These are phyloP conservation scores for Ceriagrion tenellum DNA, from an alignment of 2,888 invertebrate genomes.

Conservation along the genomic window DNA sequence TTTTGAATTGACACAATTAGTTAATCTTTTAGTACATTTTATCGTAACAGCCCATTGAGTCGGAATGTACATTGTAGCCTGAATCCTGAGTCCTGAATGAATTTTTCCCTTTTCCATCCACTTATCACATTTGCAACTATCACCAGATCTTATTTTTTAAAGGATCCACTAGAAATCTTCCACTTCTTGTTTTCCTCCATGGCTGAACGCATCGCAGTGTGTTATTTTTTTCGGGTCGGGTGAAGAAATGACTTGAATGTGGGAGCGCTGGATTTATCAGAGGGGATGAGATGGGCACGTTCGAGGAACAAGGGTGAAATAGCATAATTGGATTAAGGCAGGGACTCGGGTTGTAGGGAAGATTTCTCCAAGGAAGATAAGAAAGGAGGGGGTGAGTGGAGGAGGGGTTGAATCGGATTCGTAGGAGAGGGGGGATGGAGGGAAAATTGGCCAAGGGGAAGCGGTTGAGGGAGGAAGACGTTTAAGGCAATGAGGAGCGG, in stretches of 20 bases:
- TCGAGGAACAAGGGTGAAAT: not conserved
- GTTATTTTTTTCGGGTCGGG: not conserved
- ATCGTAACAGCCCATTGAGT: too few species aligned
- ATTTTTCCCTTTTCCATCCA: not conserved
- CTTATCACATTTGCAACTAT: not conserved
- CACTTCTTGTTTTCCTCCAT: not conserved
- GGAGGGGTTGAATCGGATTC: not conserved
- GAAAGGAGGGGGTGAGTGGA: not conserved
- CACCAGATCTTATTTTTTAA: not conserved
- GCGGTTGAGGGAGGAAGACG: not conserved
- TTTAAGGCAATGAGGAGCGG: constrained; percentile 7
- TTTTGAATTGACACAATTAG: too few species aligned
- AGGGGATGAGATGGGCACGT: constrained; percentile 7
- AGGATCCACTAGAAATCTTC: not conserved
- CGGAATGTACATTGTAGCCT: too few species aligned
- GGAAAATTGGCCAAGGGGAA: not conserved
- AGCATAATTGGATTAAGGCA: constrained; percentile 18
- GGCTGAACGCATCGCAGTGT: not conserved
- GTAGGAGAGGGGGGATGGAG: not conserved
- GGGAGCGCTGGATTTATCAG: not conserved
- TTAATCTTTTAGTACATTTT: too few species aligned
- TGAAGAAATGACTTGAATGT: not conserved
- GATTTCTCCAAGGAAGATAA: not conserved
- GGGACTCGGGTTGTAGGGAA: not conserved
- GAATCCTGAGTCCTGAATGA: not conserved